These are phyloP conservation scores for Campylomormyrus tamandua DNA, from an alignment of 2,113 vertebrate species.

Conservation along the genomic window DNA sequence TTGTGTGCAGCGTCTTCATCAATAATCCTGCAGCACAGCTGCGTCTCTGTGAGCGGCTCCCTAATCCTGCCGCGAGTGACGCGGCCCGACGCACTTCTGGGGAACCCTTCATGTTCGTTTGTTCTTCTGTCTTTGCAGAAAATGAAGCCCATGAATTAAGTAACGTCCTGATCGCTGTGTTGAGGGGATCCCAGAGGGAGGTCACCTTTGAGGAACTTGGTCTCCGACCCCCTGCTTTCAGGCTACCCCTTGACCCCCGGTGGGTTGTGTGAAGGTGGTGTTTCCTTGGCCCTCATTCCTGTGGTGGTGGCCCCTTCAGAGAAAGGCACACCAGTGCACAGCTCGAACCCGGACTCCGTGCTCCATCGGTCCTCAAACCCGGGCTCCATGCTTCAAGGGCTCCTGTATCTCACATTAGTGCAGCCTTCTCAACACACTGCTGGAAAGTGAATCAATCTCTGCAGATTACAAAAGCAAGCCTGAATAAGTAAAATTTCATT, in stretches of 20 bases:
- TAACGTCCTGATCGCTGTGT: slow-evolving; percentile 38
- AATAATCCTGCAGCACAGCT: slow-evolving; percentile 65
- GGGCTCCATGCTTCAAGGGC: background rate
- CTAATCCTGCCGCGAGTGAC: slow-evolving; percentile 49
- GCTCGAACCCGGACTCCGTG: background rate
- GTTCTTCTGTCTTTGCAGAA: slow-evolving; percentile 14
- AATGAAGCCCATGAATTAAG: slow-evolving; percentile 31
- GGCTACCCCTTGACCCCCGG: background rate
- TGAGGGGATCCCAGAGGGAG: background rate
- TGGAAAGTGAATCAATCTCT: background rate
- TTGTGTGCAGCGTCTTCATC: slow-evolving; percentile 53
- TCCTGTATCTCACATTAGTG: background rate
- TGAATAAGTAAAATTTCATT: slow-evolving; percentile 77
- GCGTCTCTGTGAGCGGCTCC: slow-evolving; percentile 49
- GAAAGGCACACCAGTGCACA: background rate
- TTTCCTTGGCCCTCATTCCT: background rate
- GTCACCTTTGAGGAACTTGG: slow-evolving; percentile 47
- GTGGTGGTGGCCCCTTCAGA: background rate
- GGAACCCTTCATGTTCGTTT: slow-evolving; percentile 8
- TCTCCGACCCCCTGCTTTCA: background rate
- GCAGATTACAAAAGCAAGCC: background rate
- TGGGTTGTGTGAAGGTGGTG: background rate
- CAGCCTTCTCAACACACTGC: background rate
- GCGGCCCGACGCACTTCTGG: slow-evolving; percentile 44
- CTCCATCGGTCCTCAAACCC: background rate